phyloP scores from a whole-genome alignment of 2,888 invertebrate species.

The Neocrepidodera transversa region DNA sequence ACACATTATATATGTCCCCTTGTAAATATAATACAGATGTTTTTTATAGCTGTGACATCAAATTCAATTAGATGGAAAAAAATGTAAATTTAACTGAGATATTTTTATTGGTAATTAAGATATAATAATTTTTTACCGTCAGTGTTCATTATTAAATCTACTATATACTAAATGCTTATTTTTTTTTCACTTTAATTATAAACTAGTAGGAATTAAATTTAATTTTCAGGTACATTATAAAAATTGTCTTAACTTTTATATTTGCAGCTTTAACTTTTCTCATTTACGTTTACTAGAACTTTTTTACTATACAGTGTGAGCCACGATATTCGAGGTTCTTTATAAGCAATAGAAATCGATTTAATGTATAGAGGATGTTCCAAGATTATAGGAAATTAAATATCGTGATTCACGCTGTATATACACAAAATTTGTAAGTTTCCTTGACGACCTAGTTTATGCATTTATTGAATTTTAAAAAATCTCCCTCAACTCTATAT shows the following conservation, averaged over 20 bases:
- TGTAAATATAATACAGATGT: conserved; percentile 43
- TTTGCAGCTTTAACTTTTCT: too few species aligned
- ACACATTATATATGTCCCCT: conserved; percentile 21
- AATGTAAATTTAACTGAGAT: conserved; percentile 35
- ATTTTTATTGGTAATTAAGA: conserved; percentile 38
- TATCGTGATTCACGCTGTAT: too few species aligned
- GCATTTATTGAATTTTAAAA: conserved; percentile 1
- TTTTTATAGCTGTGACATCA: conserved; percentile 55
- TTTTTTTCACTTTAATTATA: too few species aligned
- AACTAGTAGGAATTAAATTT: too few species aligned
- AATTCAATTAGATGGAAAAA: conserved; percentile 50
- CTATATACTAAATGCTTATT: background rate
- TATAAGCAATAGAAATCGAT: too few species aligned
- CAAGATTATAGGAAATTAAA: too few species aligned
- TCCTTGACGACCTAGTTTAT: conserved; percentile 5
- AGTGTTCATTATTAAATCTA: background rate
- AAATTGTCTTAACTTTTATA: too few species aligned
- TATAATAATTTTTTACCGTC: conserved; percentile 5
- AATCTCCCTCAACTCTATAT: background rate
- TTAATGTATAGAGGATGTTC: too few species aligned
- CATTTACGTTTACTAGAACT: too few species aligned
- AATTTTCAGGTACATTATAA: too few species aligned
- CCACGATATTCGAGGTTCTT: too few species aligned
- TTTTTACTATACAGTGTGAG: too few species aligned
- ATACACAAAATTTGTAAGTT: conserved; percentile 1